Percentiles rank a stretch among this genome's conserved stretches.
Conservation (phyloP, 2,888 invertebrate species). For the Agrotis segetum region DNA sequence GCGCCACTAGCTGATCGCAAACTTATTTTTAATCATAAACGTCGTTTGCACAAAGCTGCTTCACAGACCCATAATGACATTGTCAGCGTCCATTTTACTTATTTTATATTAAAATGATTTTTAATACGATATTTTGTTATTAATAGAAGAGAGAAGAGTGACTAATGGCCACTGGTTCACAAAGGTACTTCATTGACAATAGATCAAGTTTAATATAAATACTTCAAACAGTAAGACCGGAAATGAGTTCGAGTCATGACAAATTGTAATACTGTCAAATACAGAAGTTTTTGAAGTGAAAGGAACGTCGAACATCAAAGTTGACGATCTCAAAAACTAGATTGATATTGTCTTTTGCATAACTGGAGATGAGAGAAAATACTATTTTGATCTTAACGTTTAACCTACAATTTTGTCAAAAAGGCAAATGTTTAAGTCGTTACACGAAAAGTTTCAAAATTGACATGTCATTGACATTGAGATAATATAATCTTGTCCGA, state of each 20-base stretch:
- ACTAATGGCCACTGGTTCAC: conserved; percentile 1
- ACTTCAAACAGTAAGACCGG: neutral
- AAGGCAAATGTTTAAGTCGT: neutral
- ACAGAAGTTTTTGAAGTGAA: neutral
- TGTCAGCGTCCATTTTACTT: conserved; percentile 67
- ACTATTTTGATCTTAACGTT: neutral
- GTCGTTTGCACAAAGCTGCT: conserved; percentile 77
- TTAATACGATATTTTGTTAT: conserved; percentile 29
- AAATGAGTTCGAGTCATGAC: conserved; percentile 22
- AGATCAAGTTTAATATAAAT: neutral
- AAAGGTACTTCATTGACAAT: conserved; percentile 7
- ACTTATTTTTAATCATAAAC: conserved; percentile 86
- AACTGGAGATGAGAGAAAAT: neutral
- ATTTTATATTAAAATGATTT: conserved; percentile 12
- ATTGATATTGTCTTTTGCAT: neutral
- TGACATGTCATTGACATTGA: neutral
- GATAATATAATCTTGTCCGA: no score
- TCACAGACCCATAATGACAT: conserved; percentile 70
- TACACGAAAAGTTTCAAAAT: neutral
- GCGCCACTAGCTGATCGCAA: conserved; percentile 77
- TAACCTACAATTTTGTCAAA: neutral
- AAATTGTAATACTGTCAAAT: conserved; percentile 2
- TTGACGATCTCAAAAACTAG: neutral
- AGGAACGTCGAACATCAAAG: neutral
- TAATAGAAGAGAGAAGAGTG: conserved; percentile 7